A percentile compares a stretch with the other conserved stretches of the same genome.
Conservation (phyloP, 2,797 vertebrate genomes). For the Linurgus olivaceus region DNA sequence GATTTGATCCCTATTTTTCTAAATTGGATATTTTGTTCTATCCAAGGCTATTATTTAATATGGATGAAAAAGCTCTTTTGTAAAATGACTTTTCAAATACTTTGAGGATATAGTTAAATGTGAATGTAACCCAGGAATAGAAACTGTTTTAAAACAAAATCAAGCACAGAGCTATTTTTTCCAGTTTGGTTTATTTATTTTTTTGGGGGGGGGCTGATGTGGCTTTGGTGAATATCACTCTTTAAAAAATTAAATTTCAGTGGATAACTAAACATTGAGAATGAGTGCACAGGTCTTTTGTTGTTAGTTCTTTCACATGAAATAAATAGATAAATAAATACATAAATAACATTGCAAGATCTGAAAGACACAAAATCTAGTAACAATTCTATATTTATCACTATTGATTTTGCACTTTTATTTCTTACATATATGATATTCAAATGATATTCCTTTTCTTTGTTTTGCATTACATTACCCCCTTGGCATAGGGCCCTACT, state of each 20-base stretch:
- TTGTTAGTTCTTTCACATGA: neutral
- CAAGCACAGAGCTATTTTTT: neutral
- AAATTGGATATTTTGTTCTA: neutral
- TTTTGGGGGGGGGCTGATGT: neutral
- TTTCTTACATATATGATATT: neutral
- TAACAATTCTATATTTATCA: neutral
- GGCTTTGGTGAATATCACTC: neutral
- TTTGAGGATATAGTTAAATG: neutral
- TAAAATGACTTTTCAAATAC: neutral
- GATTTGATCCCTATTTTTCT: neutral
- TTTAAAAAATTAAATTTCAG: neutral
- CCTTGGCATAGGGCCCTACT: neutral
- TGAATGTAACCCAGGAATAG: neutral
- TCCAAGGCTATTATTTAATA: neutral
- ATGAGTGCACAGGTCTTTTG: neutral
- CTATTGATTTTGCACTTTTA: neutral
- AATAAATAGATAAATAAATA: neutral
- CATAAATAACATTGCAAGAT: neutral
- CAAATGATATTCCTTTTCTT: neutral
- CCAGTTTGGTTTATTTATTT: fast-evolving
- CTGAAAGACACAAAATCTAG: neutral
- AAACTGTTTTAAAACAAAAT: neutral
- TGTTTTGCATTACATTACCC: neutral
- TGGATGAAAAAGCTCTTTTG: neutral
- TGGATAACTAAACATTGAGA: neutral